A percentile compares a stretch with the other conserved stretches of the same genome.
These are phyloP conservation scores for Myrmophylax atrothorax DNA, from an alignment of 2,113 vertebrate genomes.

Conservation along the genomic window DNA sequence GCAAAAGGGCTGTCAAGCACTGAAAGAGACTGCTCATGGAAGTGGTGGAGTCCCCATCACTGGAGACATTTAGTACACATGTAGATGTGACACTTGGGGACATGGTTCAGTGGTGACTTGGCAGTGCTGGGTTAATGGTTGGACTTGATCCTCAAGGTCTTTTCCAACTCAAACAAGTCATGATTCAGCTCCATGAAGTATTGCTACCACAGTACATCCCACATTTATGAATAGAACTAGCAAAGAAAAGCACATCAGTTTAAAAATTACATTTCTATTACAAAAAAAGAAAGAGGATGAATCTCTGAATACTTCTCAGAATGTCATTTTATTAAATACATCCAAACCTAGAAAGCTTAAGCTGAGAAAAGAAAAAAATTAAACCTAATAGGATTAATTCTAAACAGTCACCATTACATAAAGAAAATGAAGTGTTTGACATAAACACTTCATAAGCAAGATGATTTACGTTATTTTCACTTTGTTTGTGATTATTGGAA, in stretches of 20 bases:
- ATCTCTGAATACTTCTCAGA: background rate
- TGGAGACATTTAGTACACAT: background rate
- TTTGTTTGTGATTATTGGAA: slow-evolving; percentile 20
- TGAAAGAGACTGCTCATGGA: background rate
- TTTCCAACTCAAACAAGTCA: background rate
- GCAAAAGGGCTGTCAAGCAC: background rate
- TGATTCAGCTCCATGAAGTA: background rate
- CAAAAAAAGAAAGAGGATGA: background rate
- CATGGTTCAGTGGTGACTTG: background rate
- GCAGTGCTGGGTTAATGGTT: background rate
- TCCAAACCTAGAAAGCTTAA: background rate
- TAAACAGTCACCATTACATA: background rate
- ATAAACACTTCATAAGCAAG: background rate
- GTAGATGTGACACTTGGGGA: background rate
- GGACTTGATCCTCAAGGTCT: background rate
- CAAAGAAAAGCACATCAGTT: background rate
- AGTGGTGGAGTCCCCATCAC: background rate
- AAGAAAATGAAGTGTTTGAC: slow-evolving; percentile 1
- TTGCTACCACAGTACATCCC: background rate
- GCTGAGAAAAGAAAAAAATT: background rate
- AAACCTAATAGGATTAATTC: background rate
- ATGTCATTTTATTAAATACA: background rate
- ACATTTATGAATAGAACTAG: background rate
- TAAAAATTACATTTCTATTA: background rate
- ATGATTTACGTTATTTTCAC: slow-evolving; percentile 39